Conservation (phyloP, 2,113 vertebrate species). For the Nothocercus nigrocapillus region DNA sequence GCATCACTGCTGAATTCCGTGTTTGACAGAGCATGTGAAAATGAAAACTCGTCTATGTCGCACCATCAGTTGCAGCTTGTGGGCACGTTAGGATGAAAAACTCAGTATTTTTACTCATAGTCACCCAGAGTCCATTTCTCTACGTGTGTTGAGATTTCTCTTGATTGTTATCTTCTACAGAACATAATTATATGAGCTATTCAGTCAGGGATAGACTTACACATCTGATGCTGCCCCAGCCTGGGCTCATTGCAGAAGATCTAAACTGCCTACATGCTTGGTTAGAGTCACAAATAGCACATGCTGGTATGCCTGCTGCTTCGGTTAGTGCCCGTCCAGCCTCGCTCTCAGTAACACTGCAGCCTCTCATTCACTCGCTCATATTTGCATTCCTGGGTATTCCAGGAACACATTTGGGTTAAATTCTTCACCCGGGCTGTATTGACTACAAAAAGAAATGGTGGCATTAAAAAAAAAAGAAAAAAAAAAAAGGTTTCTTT, state of each 20-base stretch:
- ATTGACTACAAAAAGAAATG: slow-evolving; percentile 16
- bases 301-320: accelerated
- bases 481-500: neutral
- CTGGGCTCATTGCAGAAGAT: neutral
- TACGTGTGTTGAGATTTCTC: neutral
- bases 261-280: neutral
- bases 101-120: neutral
- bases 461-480: neutral
- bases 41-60: neutral
- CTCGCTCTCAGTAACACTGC: neutral
- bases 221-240: neutral
- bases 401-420: neutral
- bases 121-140: neutral
- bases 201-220: neutral
- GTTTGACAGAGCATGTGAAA: neutral
- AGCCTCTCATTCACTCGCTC: neutral
- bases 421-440: neutral
- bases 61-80: neutral
- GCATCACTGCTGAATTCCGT: neutral
- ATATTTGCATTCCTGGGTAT: neutral
- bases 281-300: neutral
- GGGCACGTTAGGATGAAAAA: neutral
- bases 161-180: neutral
- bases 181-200: neutral
- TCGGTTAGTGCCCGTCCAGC: neutral